These are phyloP conservation scores for Nyctibius grandis DNA, from an alignment of 2,797 vertebrate species.

Conservation along the genomic window DNA sequence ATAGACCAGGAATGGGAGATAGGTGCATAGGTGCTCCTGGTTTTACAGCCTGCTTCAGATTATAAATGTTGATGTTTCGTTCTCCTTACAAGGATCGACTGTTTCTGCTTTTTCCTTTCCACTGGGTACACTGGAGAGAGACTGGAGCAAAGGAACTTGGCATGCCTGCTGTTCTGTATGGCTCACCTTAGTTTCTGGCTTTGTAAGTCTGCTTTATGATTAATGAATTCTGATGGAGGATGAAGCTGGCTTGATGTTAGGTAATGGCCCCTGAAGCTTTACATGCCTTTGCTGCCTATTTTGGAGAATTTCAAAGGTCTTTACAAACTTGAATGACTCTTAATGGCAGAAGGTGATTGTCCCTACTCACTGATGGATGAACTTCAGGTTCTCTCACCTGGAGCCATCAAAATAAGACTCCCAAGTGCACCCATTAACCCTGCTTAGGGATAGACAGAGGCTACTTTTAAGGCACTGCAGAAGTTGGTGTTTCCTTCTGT, in stretches of 20 bases:
- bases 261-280: not conserved
- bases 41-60: not conserved
- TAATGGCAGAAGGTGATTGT: not conserved
- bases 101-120: not conserved
- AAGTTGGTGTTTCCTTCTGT: not conserved
- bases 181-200: not conserved
- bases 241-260: not conserved
- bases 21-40: not conserved
- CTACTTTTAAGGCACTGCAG: not conserved
- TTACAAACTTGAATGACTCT: not conserved
- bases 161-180: not conserved
- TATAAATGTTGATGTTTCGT: not conserved
- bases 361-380: not conserved
- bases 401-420: not conserved
- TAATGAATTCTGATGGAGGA: not conserved
- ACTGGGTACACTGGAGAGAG: not conserved
- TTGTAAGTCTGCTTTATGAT: not conserved
- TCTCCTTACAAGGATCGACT: not conserved
- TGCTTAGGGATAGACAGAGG: not conserved
- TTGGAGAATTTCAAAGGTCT: not conserved
- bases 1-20: not conserved
- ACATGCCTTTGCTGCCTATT: not conserved
- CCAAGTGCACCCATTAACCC: not conserved
- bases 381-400: not conserved
- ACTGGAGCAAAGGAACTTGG: not conserved